phyloP scores from a whole-genome alignment of 2,797 vertebrate species.

The Lutjanus campechanus region DNA sequence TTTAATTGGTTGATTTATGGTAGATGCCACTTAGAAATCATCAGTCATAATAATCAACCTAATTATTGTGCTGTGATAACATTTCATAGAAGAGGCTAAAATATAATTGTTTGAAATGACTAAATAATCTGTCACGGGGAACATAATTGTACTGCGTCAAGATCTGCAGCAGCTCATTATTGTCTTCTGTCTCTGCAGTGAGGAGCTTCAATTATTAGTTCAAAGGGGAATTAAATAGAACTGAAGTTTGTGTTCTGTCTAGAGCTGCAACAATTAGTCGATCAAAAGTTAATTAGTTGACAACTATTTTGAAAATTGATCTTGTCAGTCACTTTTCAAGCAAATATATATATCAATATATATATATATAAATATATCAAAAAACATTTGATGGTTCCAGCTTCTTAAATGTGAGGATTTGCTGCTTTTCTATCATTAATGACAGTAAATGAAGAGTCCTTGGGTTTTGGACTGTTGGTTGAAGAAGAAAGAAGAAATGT shows the following conservation, averaged over 20 bases:
- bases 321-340: too few species aligned
- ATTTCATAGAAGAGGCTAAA: not conserved
- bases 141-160: not conserved
- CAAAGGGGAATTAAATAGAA: constrained; percentile 32
- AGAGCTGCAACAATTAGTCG: too few species aligned
- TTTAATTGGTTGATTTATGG: not conserved
- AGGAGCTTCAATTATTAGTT: constrained; percentile 7
- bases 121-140: not conserved
- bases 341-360: too few species aligned
- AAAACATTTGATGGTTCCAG: too few species aligned
- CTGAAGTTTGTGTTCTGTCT: constrained; percentile 1
- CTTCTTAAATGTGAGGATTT: too few species aligned
- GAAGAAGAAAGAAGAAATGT: too few species aligned
- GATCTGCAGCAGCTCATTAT: constrained; percentile 10
- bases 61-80: not conserved
- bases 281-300: too few species aligned
- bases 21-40: not conserved
- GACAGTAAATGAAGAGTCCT: too few species aligned
- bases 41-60: not conserved
- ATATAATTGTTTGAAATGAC: not conserved
- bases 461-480: too few species aligned
- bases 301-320: too few species aligned
- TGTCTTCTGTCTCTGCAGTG: not conserved
- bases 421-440: too few species aligned
- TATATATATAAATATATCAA: too few species aligned